Conservation (phyloP, 2,113 vertebrate species). For the Osmerus eperlanus region DNA sequence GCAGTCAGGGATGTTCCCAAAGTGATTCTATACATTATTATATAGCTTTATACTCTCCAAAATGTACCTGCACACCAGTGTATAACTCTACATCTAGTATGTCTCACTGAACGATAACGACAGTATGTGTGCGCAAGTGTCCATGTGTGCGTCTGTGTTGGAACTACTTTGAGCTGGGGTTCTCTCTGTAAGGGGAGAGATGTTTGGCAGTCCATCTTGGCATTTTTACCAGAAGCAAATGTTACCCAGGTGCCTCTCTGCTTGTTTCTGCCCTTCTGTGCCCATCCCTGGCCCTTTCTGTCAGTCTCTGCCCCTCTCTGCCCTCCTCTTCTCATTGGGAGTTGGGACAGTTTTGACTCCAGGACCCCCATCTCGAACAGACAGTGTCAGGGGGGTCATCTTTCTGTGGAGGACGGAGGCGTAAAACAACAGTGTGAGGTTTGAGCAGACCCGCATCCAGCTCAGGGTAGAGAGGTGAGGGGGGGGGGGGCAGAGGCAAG, state of each 20-base stretch:
- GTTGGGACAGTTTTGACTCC: too few species aligned
- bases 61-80: too few species aligned
- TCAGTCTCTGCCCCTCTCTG: conserved; percentile 53
- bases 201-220: conserved; percentile 42
- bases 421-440: too few species aligned
- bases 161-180: not conserved
- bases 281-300: conserved; percentile 35
- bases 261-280: not conserved
- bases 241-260: conserved; percentile 29
- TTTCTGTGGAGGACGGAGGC: too few species aligned
- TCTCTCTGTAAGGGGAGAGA: not conserved
- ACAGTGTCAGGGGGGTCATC: too few species aligned
- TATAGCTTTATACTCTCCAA: too few species aligned
- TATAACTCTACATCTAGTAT: too few species aligned
- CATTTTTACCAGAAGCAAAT: conserved; percentile 53
- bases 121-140: not conserved
- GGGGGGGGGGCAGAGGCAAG: not conserved
- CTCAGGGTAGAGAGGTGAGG: not conserved
- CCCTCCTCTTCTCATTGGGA: conserved; percentile 19
- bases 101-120: too few species aligned
- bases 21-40: too few species aligned
- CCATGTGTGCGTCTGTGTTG: not conserved
- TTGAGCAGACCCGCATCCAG: too few species aligned
- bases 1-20: too few species aligned
- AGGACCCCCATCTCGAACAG: too few species aligned